Evolutionary conservation across 2,113 vertebrate species (phyloP), one percentile per base, ranked within the genome.

Genomic region (Solenodon paradoxus): DNA sequence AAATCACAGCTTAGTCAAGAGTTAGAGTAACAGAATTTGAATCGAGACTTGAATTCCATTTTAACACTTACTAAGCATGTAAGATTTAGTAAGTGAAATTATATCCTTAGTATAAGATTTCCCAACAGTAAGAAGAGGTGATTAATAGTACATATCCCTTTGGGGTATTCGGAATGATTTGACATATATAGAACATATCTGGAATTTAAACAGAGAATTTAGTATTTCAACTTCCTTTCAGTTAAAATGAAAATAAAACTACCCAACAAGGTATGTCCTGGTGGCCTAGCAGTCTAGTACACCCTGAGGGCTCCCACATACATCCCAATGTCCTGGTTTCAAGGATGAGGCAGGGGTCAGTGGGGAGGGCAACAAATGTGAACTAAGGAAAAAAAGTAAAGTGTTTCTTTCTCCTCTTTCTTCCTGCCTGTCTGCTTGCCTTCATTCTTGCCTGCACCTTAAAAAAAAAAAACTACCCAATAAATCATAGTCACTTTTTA

Each of bases 161-260:
- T 24, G 1, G 13, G 35, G 53, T 82, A 3, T 12, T 83, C 32
- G n/a, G 11, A 88, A 22, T 79, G 28, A 71, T 87, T 66, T 74
- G 28, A 30, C 55, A 92, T 17, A 38, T 26, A 22, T 13, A 75
- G 86, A 80, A 22, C 4, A 20, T 22, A 71, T 15, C 28, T 82
- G 47, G 17, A 92, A 85, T 13, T 86, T 61, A 82, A 95, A 90
- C 38, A 89, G 35, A 42, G 1, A 0, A 79, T 90, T 93, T 22
- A 71, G 1, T 55, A 55, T 95, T 86, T 86, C 45, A 86, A 81
- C 9, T 93, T 81, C 17, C 11, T 80, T 2, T 68, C 28, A 32
- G 74, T 32, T 57, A 77, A 90, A 83, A 78, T 61, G 40, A 93
- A 81, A 94, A 88, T 59, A 64, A 88, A 88, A 74, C 35, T 24